phyloP scores from a whole-genome alignment of 2,888 invertebrate species.

The Fissipunctia ypsillon region DNA sequence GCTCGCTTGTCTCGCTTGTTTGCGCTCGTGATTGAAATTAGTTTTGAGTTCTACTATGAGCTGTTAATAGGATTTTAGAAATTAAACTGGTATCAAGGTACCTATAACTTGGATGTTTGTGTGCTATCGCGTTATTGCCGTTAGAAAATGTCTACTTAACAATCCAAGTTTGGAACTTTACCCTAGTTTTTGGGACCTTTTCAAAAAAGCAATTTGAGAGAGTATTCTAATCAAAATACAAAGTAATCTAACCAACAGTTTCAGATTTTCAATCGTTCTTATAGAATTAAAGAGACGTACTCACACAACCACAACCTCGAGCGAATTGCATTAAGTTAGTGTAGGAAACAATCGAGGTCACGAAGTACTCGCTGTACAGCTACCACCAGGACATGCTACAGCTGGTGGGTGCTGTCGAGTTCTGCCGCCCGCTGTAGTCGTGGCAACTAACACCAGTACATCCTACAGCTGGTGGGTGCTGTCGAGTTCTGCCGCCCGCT shows the following conservation, averaged over 20 bases:
- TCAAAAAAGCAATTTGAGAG: background rate
- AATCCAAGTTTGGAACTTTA: background rate
- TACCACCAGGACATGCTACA: background rate
- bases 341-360: slow-evolving; percentile 34
- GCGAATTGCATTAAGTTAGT: slow-evolving; percentile 14
- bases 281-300: background rate
- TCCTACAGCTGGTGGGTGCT: too few species aligned
- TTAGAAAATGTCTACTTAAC: background rate
- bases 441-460: too few species aligned
- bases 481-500: too few species aligned
- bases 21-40: slow-evolving; percentile 22
- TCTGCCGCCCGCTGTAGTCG: too few species aligned
- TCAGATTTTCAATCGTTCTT: background rate
- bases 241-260: background rate
- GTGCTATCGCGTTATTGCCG: background rate
- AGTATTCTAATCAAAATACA: background rate
- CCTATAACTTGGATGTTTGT: background rate
- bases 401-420: too few species aligned
- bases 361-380: background rate
- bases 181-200: background rate
- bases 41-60: background rate
- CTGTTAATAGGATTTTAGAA: background rate
- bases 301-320: background rate
- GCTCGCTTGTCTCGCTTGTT: slow-evolving; percentile 6
- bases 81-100: background rate